A percentile compares a stretch with the other conserved stretches of the same genome.
Evolutionary conservation across 2,888 invertebrate species (phyloP).

Genomic region (Salpingus planirostris): DNA sequence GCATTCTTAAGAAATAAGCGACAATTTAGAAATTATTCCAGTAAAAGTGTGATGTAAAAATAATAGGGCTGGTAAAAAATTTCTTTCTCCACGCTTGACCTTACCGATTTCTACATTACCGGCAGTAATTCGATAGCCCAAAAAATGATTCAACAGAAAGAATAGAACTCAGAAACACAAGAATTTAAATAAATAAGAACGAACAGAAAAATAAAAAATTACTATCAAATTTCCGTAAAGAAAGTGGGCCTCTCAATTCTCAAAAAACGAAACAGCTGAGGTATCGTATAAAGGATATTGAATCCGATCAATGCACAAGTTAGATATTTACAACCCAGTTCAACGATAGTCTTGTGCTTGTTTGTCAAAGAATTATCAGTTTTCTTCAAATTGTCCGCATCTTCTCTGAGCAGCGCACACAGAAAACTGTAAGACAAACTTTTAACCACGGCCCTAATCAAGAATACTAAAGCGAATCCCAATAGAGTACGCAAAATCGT

Average conservation of each 20-base stretch:
- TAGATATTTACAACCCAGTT: slow-evolving; percentile 75
- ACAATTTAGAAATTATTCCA: too few species aligned
- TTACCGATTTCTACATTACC: too few species aligned
- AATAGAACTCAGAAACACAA: too few species aligned
- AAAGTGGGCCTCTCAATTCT: slow-evolving; percentile 74
- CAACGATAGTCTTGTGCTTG: slow-evolving; percentile 65
- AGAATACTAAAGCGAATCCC: slow-evolving; percentile 66
- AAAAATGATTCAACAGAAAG: too few species aligned
- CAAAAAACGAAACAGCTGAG: slow-evolving; percentile 66
- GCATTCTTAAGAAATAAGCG: too few species aligned
- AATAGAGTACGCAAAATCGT: slow-evolving; percentile 60
- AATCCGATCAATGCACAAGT: slow-evolving; percentile 74
- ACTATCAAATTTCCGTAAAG: slow-evolving; percentile 69
- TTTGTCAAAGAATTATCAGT: slow-evolving; percentile 58
- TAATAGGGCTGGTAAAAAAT: too few species aligned
- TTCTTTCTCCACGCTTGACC: too few species aligned
- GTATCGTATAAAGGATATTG: slow-evolving; percentile 66
- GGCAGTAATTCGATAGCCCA: too few species aligned
- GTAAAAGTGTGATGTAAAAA: too few species aligned
- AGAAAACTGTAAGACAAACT: slow-evolving; percentile 58
- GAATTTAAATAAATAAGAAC: too few species aligned
- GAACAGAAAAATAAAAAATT: not conserved
- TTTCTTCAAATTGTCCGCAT: slow-evolving; percentile 56
- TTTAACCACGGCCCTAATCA: slow-evolving; percentile 60
- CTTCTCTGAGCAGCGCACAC: slow-evolving; percentile 59